These are phyloP conservation scores for Lamprotornis superbus DNA, from an alignment of 2,113 vertebrate genomes.

Conservation along the genomic window DNA sequence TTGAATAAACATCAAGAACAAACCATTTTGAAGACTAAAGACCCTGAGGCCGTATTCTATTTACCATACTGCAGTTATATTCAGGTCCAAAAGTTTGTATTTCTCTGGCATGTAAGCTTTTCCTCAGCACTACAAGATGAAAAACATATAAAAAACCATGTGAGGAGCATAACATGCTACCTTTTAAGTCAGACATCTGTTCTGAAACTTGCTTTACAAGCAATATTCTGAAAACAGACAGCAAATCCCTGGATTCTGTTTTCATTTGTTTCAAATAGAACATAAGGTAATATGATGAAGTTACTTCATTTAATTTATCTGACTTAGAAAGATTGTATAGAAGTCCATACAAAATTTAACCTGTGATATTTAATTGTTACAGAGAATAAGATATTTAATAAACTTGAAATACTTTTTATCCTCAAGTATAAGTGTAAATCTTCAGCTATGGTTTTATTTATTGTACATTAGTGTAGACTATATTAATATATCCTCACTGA, in stretches of 20 bases:
- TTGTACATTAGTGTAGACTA: not conserved
- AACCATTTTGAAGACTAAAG: not conserved
- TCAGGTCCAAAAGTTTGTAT: not conserved
- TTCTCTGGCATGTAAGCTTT: not conserved
- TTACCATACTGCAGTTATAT: not conserved
- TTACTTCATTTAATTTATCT: not conserved
- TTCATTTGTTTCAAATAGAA: not conserved
- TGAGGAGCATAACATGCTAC: not conserved
- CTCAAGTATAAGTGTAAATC: not conserved
- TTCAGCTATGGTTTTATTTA: not conserved
- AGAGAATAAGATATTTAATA: not conserved
- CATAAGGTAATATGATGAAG: not conserved
- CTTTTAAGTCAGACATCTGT: not conserved
- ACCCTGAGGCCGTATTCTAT: not conserved
- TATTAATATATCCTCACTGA: not conserved
- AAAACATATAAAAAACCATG: not conserved
- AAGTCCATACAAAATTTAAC: not conserved
- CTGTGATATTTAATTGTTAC: not conserved
- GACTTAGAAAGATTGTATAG: not conserved
- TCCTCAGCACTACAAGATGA: not conserved
- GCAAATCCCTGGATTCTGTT: not conserved
- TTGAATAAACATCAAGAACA: not conserved
- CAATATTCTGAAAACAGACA: not conserved
- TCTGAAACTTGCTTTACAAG: not conserved
- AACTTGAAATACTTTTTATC: not conserved